Evolutionary conservation across 2,888 invertebrate species (phyloP).

Genomic region (Leistus spinibarbis): DNA sequence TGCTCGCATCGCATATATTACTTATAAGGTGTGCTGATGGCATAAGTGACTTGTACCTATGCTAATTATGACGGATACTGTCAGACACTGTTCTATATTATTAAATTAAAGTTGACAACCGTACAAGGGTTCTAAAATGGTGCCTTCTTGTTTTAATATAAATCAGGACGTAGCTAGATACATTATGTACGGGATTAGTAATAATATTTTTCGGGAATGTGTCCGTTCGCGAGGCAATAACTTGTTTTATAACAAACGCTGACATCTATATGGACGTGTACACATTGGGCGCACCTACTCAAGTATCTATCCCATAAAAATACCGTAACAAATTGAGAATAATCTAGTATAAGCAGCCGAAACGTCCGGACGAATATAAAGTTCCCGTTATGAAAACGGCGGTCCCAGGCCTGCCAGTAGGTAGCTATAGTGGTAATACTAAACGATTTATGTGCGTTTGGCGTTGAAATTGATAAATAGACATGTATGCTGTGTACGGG

Average conservation of each 20-base stretch:
- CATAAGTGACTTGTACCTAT: not conserved
- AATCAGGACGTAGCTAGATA: not conserved
- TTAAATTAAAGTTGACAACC: not conserved
- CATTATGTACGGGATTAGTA: not conserved
- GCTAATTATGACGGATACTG: too few species aligned
- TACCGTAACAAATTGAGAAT: slow-evolving; percentile 37
- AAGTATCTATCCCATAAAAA: slow-evolving; percentile 35
- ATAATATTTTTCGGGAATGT: not conserved
- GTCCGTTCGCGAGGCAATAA: not conserved
- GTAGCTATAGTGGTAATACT: slow-evolving; percentile 30
- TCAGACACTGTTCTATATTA: not conserved
- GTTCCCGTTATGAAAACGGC: slow-evolving; percentile 37
- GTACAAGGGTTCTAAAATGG: not conserved
- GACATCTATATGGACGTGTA: slow-evolving; percentile 27
- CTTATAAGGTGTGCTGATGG: too few species aligned
- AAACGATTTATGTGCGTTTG: slow-evolving; percentile 39
- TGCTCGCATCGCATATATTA: too few species aligned
- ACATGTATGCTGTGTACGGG: slow-evolving; percentile 35
- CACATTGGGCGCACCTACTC: slow-evolving; percentile 14
- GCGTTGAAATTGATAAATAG: slow-evolving; percentile 39
- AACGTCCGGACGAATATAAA: slow-evolving; percentile 28
- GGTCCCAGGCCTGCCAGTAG: slow-evolving; percentile 19
- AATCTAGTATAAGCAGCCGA: slow-evolving; percentile 35
- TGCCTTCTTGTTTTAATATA: not conserved
- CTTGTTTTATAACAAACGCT: too few species aligned